Conservation (phyloP, 2,888 invertebrate species). For the Drosophila prolongata region DNA sequence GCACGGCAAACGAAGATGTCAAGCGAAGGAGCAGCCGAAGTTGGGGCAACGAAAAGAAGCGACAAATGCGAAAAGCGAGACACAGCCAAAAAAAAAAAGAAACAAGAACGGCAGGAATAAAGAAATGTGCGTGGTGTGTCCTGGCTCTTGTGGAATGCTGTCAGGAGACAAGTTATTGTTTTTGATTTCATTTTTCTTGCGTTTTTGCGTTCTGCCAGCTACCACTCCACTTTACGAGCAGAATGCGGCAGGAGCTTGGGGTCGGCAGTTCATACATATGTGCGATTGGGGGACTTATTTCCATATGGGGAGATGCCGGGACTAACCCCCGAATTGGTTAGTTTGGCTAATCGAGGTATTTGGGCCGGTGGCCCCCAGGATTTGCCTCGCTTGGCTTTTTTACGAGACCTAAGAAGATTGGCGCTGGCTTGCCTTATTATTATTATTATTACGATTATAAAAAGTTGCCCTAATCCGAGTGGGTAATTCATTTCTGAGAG, state of each 20-base stretch:
- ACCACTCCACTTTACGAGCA: conserved; percentile 53
- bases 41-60: conserved; percentile 34
- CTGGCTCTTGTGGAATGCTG: conserved; percentile 73
- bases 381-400: conserved; percentile 55
- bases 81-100: conserved; percentile 7
- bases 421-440: conserved; percentile 54
- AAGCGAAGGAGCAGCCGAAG: conserved; percentile 55
- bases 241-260: conserved; percentile 21
- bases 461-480: conserved; percentile 46
- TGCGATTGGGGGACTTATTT: conserved; percentile 63
- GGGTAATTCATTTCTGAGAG: conserved; percentile 46
- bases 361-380: conserved; percentile 54
- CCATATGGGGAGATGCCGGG: conserved; percentile 60
- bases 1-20: conserved; percentile 63
- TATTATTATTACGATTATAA: conserved; percentile 51
- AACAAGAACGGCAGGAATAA: conserved; percentile 4
- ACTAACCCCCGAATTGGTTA: conserved; percentile 64
- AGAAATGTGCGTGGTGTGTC: conserved; percentile 64
- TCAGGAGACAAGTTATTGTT: conserved; percentile 80
- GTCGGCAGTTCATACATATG: conserved; percentile 44
- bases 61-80: conserved; percentile 38
- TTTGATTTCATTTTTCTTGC: conserved; percentile 80
- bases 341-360: conserved; percentile 76
- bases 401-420: conserved; percentile 57
- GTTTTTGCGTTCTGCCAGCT: conserved; percentile 40